A percentile compares a stretch with the other conserved stretches of the same genome.
Conservation (phyloP, 2,113 vertebrate species). For the human region GRCh38 chr3:96717001-96717500, state of each 20-base stretch:
- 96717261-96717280: neutral
- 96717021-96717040: neutral
- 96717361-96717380: neutral
- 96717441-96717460: neutral
- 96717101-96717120: neutral
- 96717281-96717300: neutral
- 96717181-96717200: neutral
- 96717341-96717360: neutral
- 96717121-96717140: neutral
- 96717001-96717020: neutral
- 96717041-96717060: neutral
- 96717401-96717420: neutral
- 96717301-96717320: neutral
- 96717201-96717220: neutral
- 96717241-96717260: neutral
- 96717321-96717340: neutral
- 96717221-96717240: neutral
- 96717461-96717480: neutral
- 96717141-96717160: neutral
- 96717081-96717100: neutral
- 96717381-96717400: neutral
- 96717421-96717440: neutral
- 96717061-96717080: neutral
- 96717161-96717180: neutral
- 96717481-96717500: neutral